These are phyloP conservation scores for Campoletis raptor DNA, from an alignment of 2,888 invertebrate species.

Conservation along the genomic window DNA sequence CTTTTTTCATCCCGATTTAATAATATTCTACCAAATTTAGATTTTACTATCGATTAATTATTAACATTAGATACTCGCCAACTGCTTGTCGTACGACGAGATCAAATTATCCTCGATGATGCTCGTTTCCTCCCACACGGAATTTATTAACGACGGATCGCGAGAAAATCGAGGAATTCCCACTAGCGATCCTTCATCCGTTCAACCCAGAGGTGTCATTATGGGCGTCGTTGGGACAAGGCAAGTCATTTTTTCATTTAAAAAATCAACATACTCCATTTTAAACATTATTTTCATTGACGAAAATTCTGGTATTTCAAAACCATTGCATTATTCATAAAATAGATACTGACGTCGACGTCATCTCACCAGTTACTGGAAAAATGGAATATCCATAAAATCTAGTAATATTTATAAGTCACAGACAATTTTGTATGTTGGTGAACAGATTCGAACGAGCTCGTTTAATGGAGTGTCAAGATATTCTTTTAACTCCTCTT, in stretches of 20 bases:
- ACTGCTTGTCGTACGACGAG: slow-evolving; percentile 88
- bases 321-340: no score
- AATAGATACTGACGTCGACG: no score
- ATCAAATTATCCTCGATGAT: slow-evolving; percentile 88
- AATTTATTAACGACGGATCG: slow-evolving; percentile 88
- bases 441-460: slow-evolving; percentile 85
- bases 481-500: slow-evolving; percentile 86
- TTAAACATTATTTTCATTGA: background rate
- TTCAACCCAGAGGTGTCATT: slow-evolving; percentile 86
- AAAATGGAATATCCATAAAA: no score
- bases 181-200: slow-evolving; percentile 83
- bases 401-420: no score
- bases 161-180: slow-evolving; percentile 86
- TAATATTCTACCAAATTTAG: background rate
- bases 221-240: slow-evolving; percentile 84
- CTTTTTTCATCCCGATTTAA: background rate
- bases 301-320: no score
- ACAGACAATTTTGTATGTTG: background rate
- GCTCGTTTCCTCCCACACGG: slow-evolving; percentile 87
- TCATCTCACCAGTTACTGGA: no score
- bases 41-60: background rate
- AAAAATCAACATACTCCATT: no score
- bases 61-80: slow-evolving; percentile 83
- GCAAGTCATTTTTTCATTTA: slow-evolving; percentile 65
- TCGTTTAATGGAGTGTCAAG: slow-evolving; percentile 88